Evolutionary conservation across 2,113 vertebrate genomes (phyloP).

Genomic region (Sceloporus undulatus): DNA sequence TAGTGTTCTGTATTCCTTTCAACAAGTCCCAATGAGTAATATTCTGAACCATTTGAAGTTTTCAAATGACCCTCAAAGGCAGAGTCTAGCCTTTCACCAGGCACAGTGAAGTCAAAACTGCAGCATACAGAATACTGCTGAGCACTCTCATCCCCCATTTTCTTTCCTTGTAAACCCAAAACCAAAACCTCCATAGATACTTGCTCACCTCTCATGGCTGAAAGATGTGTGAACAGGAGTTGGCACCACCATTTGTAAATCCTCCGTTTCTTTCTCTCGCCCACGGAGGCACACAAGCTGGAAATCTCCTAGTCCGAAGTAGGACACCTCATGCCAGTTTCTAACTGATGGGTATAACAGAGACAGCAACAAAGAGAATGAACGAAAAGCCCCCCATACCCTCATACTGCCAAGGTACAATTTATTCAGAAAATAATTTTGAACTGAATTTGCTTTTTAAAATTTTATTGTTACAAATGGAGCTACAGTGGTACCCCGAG

Average conservation of each 20-base stretch:
- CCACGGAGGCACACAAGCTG: conserved; percentile 87
- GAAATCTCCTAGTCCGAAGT: conserved; percentile 82
- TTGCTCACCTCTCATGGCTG: conserved; percentile 86
- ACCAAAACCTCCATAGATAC: background rate
- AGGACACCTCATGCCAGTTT: conserved; percentile 88
- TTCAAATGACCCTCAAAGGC: background rate
- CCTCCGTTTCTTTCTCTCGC: conserved; percentile 81
- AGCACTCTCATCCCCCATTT: fast-evolving
- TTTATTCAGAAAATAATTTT: no score
- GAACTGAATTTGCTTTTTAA: no score
- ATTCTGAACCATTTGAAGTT: background rate
- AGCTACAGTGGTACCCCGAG: no score
- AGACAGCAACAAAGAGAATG: background rate
- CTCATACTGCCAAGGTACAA: background rate
- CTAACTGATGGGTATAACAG: conserved; percentile 74
- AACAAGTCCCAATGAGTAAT: background rate
- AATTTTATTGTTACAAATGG: no score
- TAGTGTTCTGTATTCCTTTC: background rate
- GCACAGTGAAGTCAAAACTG: background rate
- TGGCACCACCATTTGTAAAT: conserved; percentile 84
- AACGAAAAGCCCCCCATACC: conserved; percentile 19
- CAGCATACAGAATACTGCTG: background rate
- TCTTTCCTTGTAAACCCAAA: fast-evolving
- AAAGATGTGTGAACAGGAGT: conserved; percentile 81
- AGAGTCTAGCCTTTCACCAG: background rate